These are phyloP conservation scores for Sphaerodactylus townsendi DNA, from an alignment of 2,113 vertebrate species.

Conservation along the genomic window DNA sequence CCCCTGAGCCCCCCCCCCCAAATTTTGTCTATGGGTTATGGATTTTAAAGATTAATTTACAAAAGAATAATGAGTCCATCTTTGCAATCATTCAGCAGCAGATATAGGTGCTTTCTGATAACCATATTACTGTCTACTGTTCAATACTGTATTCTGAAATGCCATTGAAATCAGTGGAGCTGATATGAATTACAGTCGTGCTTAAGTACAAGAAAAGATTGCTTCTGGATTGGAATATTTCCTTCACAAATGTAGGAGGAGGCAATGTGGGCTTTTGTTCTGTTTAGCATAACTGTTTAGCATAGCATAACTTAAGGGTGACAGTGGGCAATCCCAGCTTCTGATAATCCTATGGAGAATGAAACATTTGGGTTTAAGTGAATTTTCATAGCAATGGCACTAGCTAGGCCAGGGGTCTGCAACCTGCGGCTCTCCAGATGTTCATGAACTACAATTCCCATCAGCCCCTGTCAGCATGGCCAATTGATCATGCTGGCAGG, in stretches of 20 bases:
- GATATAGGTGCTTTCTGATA: not conserved
- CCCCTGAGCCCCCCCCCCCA: no score
- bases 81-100: not conserved
- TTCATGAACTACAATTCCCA: no score
- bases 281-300: not conserved
- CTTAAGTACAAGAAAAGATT: not conserved
- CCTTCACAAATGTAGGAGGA: not conserved
- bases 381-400: constrained; percentile 10
- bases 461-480: no score
- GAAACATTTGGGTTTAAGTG: not conserved
- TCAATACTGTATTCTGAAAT: not conserved
- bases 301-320: not conserved
- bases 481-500: no score
- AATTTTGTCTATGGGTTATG: no score
- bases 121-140: not conserved
- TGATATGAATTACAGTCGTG: no score
- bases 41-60: not conserved
- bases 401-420: no score
- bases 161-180: not conserved
- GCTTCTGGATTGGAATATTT: constrained; percentile 20
- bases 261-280: not conserved
- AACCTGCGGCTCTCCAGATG: no score
- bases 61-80: not conserved
- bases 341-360: constrained; percentile 18
- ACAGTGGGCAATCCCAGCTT: not conserved